Percentiles rank a stretch among this genome's conserved stretches.
These are phyloP conservation scores for Hemibates koningsi DNA, from an alignment of 2,113 vertebrate species.

Conservation along the genomic window DNA sequence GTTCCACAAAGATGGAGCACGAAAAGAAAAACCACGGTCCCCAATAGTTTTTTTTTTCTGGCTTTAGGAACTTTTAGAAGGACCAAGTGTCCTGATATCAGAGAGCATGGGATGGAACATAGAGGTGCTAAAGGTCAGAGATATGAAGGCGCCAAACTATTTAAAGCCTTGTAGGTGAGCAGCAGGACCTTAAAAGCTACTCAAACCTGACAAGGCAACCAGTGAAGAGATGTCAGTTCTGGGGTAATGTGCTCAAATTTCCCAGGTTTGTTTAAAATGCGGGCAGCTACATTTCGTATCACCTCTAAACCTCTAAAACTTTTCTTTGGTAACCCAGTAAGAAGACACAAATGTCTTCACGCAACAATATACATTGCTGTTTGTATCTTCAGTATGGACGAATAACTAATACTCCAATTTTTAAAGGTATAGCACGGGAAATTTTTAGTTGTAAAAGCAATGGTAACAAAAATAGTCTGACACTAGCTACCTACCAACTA, in stretches of 20 bases:
- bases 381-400: neutral
- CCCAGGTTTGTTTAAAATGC: neutral
- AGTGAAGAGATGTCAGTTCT: neutral
- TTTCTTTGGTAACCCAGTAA: neutral
- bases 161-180: neutral
- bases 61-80: neutral
- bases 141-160: neutral
- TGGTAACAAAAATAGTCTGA: neutral
- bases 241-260: neutral
- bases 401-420: neutral
- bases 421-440: neutral
- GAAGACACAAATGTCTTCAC: neutral
- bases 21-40: neutral
- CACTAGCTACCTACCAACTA: neutral
- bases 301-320: neutral
- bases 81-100: neutral
- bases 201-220: neutral
- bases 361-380: neutral
- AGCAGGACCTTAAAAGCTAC: neutral
- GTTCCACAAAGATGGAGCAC: neutral
- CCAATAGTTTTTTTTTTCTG: neutral
- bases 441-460: neutral
- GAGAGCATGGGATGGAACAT: neutral
- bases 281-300: accelerated
- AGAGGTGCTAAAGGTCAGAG: neutral